Evolutionary conservation across 2,797 vertebrate genomes (phyloP).

Genomic region (Geotrypetes seraphini): DNA sequence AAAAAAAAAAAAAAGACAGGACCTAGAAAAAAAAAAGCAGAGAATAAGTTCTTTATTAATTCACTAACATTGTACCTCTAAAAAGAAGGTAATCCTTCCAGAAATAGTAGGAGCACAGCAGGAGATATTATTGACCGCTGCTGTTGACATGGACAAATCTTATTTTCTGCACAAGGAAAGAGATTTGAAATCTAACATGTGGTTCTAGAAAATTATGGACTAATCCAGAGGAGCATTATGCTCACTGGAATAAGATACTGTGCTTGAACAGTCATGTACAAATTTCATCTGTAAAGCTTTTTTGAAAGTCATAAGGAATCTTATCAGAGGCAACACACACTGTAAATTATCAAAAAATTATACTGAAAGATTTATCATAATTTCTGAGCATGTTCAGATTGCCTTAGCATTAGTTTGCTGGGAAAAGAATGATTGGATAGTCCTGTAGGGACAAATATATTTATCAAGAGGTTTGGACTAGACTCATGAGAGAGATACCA

Average conservation of each 20-base stretch:
- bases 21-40: no score
- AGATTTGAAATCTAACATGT: conserved; percentile 16
- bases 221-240: conserved; percentile 13
- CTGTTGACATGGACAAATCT: conserved; percentile 21
- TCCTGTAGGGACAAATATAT: no score
- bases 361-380: conserved; percentile 14
- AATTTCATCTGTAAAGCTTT: conserved; percentile 25
- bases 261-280: conserved; percentile 28
- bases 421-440: no score
- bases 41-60: no score
- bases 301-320: conserved; percentile 22
- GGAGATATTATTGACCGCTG: conserved; percentile 6
- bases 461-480: no score
- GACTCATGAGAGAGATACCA: no score
- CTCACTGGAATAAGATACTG: conserved; percentile 1
- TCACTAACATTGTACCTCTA: conserved; percentile 6
- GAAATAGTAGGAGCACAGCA: conserved; percentile 6
- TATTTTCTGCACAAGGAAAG: not conserved
- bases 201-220: not conserved
- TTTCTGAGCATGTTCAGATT: conserved; percentile 39
- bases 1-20: no score
- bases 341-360: conserved; percentile 13
- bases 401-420: conserved; percentile 18
- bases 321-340: conserved; percentile 29
- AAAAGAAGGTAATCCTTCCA: conserved; percentile 17